These are phyloP conservation scores for Phylloscopus whistleri DNA, from an alignment of 2,113 vertebrate species.

Conservation along the genomic window DNA sequence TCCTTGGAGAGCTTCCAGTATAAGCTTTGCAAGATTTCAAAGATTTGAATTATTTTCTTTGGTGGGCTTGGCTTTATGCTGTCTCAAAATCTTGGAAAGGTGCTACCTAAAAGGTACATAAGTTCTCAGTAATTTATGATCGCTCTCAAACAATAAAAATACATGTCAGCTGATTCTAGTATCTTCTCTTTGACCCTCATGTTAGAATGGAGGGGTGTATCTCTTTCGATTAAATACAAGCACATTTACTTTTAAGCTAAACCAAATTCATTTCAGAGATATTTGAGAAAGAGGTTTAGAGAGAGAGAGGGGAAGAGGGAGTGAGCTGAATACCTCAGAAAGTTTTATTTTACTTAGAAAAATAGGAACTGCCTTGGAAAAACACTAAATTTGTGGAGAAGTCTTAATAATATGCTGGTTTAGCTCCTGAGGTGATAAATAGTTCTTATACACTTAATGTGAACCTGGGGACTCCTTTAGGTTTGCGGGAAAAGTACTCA, in stretches of 20 bases:
- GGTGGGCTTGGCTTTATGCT: not conserved
- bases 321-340: not conserved
- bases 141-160: not conserved
- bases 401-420: not conserved
- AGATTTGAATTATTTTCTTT: not conserved
- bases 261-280: not conserved
- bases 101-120: not conserved
- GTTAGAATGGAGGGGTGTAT: not conserved
- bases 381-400: not conserved
- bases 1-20: not conserved
- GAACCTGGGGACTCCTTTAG: not conserved
- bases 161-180: not conserved
- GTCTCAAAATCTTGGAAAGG: not conserved
- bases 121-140: not conserved
- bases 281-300: not conserved
- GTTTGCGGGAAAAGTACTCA: not conserved
- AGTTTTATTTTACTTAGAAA: conserved; percentile 11
- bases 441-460: not conserved
- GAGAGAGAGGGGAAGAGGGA: not conserved
- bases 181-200: not conserved
- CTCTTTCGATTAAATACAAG: not conserved
- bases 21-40: not conserved
- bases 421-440: not conserved
- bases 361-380: not conserved
- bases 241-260: not conserved